Conservation (phyloP, 2,797 vertebrate genomes). For the Columba guinea region DNA sequence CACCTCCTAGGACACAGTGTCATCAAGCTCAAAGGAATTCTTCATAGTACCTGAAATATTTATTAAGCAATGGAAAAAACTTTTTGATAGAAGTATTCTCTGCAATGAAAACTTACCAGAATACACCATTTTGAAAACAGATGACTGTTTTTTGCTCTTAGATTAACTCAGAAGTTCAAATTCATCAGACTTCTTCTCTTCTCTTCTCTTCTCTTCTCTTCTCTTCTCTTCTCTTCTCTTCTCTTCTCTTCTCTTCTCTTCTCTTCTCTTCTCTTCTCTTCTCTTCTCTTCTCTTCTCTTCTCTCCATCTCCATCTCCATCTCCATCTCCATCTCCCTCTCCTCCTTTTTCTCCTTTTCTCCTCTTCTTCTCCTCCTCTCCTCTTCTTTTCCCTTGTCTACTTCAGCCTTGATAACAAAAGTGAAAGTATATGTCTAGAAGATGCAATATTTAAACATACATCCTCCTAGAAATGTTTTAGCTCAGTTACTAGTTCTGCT, state of each 20-base stretch:
- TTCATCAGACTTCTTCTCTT: not conserved
- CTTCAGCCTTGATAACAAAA: not conserved
- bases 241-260: not conserved
- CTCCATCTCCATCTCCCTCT: no score
- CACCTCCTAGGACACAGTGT: not conserved
- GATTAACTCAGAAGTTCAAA: not conserved
- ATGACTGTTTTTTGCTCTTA: not conserved
- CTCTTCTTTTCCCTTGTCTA: not conserved
- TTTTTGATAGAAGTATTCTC: not conserved
- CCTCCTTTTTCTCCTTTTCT: not conserved
- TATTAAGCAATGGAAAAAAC: not conserved
- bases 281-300: no score
- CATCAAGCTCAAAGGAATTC: not conserved
- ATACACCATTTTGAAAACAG: not conserved
- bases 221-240: not conserved
- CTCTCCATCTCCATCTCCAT: no score
- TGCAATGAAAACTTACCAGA: not conserved
- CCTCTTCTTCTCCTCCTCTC: not conserved
- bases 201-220: not conserved
- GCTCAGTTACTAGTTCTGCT: not conserved
- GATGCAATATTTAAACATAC: not conserved
- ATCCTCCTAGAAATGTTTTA: not conserved
- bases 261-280: no score
- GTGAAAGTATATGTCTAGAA: not conserved
- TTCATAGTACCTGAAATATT: not conserved